Conservation (phyloP, 1,140 invertebrate species). For the Chlorops oryzae region DNA sequence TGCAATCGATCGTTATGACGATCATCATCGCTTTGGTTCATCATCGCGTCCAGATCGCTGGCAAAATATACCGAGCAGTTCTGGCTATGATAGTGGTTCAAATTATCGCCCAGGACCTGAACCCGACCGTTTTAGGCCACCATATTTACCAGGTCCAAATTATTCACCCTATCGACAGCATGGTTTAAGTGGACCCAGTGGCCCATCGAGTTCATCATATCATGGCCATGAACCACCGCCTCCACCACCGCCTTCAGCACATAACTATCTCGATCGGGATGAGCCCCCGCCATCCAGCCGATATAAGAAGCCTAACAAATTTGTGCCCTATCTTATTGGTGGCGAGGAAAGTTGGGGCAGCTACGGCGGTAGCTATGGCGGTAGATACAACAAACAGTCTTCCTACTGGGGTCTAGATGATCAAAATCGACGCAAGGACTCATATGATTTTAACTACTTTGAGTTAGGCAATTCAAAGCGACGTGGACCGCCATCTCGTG, state of each 20-base stretch:
- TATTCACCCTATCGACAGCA: conserved; percentile 33
- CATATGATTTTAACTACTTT: conserved; percentile 43
- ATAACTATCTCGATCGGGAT: conserved; percentile 42
- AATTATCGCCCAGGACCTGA: conserved; percentile 26
- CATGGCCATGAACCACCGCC: conserved; percentile 19
- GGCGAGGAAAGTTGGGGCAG: conserved; percentile 35
- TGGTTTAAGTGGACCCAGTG: conserved; percentile 8
- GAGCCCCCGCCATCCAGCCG: conserved; percentile 17
- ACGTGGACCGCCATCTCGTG: conserved; percentile 21
- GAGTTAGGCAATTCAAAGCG: conserved; percentile 28
- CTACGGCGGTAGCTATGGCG: conserved; percentile 48
- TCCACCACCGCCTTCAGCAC: conserved; percentile 9
- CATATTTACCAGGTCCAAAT: conserved; percentile 34
- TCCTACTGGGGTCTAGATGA: conserved; percentile 38
- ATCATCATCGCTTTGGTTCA: conserved; percentile 8
- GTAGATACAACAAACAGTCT: conserved; percentile 34
- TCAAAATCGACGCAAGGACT: conserved; percentile 34
- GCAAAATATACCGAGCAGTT: conserved; percentile 39
- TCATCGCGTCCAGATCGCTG: conserved; percentile 30
- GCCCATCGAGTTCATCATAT: conserved; percentile 15
- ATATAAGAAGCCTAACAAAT: conserved; percentile 37
- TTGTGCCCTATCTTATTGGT: conserved; percentile 41
- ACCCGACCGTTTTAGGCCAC: conserved; percentile 35
- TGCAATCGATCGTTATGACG: conserved; percentile 39
- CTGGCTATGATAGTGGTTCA: conserved; percentile 33